Evolutionary conservation across 1,140 invertebrate genomes (phyloP).

Genomic region (Stegodyphus mimosarum): DNA sequence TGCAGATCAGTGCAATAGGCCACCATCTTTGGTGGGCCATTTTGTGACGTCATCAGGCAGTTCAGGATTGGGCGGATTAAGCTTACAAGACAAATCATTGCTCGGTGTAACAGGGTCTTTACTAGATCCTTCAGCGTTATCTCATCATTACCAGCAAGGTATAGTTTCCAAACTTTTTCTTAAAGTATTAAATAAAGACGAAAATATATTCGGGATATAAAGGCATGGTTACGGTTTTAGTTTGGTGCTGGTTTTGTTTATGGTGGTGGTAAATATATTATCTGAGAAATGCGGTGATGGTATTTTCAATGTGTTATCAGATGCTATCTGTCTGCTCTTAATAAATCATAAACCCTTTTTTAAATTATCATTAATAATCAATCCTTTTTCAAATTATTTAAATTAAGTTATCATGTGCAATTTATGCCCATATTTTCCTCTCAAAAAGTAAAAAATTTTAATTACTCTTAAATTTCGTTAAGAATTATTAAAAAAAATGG

Average conservation of each 20-base stretch:
- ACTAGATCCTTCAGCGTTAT: constrained; percentile 42
- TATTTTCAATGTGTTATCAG: background rate
- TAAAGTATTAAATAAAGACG: background rate
- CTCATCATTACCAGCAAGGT: constrained; percentile 58
- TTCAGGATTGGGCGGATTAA: constrained; percentile 19
- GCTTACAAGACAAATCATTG: constrained; percentile 49
- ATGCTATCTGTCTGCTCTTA: no score
- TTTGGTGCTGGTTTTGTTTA: background rate
- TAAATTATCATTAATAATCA: no score
- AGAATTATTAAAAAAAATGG: no score
- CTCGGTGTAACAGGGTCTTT: constrained; percentile 42
- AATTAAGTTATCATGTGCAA: no score
- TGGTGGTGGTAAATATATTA: constrained; percentile 7
- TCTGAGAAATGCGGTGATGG: background rate
- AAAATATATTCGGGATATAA: background rate
- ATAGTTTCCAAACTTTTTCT: constrained; percentile 10
- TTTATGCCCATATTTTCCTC: no score
- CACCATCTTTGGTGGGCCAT: constrained; percentile 43
- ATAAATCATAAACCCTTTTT: no score
- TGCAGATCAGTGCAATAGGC: constrained; percentile 58
- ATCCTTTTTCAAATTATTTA: no score
- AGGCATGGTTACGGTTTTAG: background rate
- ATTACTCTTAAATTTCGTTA: no score
- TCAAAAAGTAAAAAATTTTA: no score
- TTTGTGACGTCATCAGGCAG: constrained; percentile 23